Evolutionary conservation across 2,797 vertebrate species (phyloP), one percentile per base, ranked within the genome.

Genomic region (Muraenolepis orangiensis): DNA sequence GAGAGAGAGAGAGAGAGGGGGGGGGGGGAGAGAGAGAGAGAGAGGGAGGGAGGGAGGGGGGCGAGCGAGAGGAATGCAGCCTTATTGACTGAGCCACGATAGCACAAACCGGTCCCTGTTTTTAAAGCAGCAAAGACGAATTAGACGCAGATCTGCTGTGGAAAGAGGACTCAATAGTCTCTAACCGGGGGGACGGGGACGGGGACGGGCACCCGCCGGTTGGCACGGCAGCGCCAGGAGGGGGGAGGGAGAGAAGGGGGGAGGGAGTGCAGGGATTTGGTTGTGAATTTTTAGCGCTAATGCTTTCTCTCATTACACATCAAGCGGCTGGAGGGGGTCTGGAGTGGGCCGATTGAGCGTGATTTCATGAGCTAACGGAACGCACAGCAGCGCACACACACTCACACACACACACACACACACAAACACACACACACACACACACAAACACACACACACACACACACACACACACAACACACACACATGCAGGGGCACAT

Each of bases 241-340:
- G n/a, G n/a, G n/a, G n/a, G n/a, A n/a, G n/a, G n/a, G 38, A 3
- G 13, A 3, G 40, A 3, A 4, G 40, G 13, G 12, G 11, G 40
- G 10, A 2, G 13, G 38, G 1, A 13, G 40, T 16, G 40, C 5
- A 14, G 36, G 40, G 40, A 16, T 42, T 42, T 42, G 40, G 40
- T 12, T 42, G 40, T 42, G 40, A 83, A 80, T 91, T 91, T 89
- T 87, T 84, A 88, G 88, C 88, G 88, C 89, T 91, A 89, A 89
- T 90, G 90, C 88, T 88, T 91, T 89, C 88, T 91, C 89, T 93
- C 91, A 91, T 92, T 92, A 91, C 90, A 90, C 87, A 93, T 93
- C 91, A 92, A 91, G 92, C 86, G 77, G 77, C 82, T 87, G 42
- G 72, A 74, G 76, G 73, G 77, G 75, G 79, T 72, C 73, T 71